These are phyloP conservation scores for Pyrocephalus nanus DNA, from an alignment of 2,797 vertebrate species.

Conservation along the genomic window DNA sequence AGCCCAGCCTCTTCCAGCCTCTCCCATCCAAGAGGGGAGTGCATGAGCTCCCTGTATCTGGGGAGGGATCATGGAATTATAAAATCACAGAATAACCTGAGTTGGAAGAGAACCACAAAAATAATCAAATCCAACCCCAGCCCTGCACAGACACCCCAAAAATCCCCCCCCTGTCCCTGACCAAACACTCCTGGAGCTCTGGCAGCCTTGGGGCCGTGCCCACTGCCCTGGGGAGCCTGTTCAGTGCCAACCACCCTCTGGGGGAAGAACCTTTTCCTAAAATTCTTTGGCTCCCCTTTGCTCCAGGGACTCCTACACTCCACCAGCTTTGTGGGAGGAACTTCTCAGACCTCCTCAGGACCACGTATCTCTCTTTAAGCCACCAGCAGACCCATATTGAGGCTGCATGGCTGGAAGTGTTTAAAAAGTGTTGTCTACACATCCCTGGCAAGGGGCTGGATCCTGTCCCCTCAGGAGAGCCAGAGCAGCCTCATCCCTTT, in stretches of 20 bases:
- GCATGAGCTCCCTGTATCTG: neutral
- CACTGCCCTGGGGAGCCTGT: neutral
- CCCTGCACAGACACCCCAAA: neutral
- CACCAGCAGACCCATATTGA: accelerated
- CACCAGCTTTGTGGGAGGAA: neutral
- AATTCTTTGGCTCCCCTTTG: neutral
- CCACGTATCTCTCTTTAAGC: neutral
- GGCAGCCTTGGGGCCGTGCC: neutral
- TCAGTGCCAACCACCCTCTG: neutral
- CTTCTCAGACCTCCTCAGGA: neutral
- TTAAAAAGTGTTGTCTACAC: neutral
- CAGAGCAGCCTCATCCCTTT: neutral
- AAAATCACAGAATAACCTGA: neutral
- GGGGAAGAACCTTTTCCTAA: neutral
- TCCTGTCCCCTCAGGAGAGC: accelerated
- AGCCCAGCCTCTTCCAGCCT: neutral
- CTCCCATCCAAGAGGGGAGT: neutral
- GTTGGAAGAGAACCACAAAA: neutral
- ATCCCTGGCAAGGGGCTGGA: accelerated
- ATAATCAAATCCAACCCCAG: accelerated
- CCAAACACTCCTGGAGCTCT: neutral
- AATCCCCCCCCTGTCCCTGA: neutral
- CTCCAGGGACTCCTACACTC: neutral
- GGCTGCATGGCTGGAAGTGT: neutral
- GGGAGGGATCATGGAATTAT: neutral